Conservation (phyloP, 1,140 invertebrate species). For the Anastrepha obliqua region DNA sequence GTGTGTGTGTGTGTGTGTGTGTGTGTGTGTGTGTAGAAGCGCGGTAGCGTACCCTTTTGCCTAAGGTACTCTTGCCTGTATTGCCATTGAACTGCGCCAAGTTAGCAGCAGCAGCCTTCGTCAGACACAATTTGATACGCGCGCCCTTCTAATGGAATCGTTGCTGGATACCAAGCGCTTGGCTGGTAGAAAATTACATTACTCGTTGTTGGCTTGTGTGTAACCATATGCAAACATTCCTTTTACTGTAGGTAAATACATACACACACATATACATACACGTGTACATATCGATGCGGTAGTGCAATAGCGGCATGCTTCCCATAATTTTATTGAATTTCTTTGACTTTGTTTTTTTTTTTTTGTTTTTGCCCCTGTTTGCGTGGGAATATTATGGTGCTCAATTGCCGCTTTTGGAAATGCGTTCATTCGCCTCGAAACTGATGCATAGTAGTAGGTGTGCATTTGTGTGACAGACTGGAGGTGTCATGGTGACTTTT, state of each 20-base stretch:
- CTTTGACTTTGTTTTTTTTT: background rate
- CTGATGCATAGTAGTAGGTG: background rate
- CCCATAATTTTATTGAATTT: slow-evolving; percentile 23
- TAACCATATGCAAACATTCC: slow-evolving; percentile 1
- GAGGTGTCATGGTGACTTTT: no score
- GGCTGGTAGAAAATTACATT: background rate
- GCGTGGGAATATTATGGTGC: slow-evolving; percentile 17
- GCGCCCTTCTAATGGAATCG: background rate
- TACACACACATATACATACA: background rate
- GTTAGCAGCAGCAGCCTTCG: background rate
- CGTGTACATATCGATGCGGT: background rate
- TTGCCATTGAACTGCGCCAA: background rate
- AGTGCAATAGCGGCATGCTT: background rate
- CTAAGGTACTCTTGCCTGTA: background rate
- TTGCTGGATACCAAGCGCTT: background rate
- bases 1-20: no score
- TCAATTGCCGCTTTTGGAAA: background rate
- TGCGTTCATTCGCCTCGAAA: background rate
- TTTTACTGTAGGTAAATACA: background rate
- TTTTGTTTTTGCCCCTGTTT: background rate
- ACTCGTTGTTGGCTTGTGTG: slow-evolving; percentile 24
- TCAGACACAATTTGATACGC: slow-evolving; percentile 3
- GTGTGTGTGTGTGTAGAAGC: no score
- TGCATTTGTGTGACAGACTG: background rate
- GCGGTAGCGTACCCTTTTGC: background rate